phyloP scores from a whole-genome alignment of 1,140 invertebrate species.

The Danaus melanippus region DNA sequence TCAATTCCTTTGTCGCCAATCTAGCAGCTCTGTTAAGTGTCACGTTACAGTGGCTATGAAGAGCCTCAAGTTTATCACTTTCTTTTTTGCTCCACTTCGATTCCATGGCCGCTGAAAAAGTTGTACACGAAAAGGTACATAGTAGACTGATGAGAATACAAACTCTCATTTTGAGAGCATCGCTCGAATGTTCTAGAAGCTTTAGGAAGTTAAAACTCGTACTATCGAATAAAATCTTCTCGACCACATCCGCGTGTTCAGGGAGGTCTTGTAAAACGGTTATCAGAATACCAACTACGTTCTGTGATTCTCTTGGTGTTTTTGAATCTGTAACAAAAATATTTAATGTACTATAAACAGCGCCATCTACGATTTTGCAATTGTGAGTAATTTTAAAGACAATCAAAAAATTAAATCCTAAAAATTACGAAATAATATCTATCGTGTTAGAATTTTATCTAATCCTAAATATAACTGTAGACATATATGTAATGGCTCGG shows the following conservation, averaged over 20 bases:
- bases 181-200: slow-evolving; percentile 76
- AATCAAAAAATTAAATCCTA: slow-evolving; percentile 13
- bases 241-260: slow-evolving; percentile 82
- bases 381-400: no score
- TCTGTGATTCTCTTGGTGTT: slow-evolving; percentile 74
- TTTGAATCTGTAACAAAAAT: slow-evolving; percentile 74
- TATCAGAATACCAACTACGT: slow-evolving; percentile 80
- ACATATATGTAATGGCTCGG: no score
- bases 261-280: slow-evolving; percentile 82
- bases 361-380: no score
- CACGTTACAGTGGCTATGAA: slow-evolving; percentile 63
- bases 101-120: slow-evolving; percentile 78
- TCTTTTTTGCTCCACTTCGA: slow-evolving; percentile 59
- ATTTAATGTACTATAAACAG: no score
- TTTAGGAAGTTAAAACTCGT: slow-evolving; percentile 72
- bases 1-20: slow-evolving; percentile 60
- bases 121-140: slow-evolving; percentile 76
- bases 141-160: slow-evolving; percentile 79
- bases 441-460: not conserved
- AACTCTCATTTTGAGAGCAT: slow-evolving; percentile 74
- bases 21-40: slow-evolving; percentile 61
- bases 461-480: not conserved
- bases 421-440: not conserved
- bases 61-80: slow-evolving; percentile 50
- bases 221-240: slow-evolving; percentile 76